Evolutionary conservation across 2,113 vertebrate species (phyloP).

Genomic region (Clupea harengus): DNA sequence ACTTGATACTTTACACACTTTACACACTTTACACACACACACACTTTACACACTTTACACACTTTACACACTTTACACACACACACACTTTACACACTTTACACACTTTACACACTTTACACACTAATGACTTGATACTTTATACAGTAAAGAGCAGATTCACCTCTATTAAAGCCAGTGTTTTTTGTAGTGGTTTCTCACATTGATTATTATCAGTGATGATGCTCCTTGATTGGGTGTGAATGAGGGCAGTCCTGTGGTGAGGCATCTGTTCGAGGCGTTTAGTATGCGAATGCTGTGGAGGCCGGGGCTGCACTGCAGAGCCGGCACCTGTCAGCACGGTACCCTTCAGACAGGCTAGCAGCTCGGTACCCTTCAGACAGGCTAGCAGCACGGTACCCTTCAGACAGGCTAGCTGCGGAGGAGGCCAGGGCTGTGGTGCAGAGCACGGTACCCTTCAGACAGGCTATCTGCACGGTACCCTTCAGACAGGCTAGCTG

Average conservation of each 20-base stretch:
- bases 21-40: too few species aligned
- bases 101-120: background rate
- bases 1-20: background rate
- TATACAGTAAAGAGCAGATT: background rate
- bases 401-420: background rate
- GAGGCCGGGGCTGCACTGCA: background rate
- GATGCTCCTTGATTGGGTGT: background rate
- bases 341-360: background rate
- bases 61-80: background rate
- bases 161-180: background rate
- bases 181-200: background rate
- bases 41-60: background rate
- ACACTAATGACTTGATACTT: background rate
- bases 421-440: background rate
- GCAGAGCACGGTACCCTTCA: background rate
- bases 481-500: background rate
- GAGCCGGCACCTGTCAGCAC: background rate
- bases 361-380: background rate
- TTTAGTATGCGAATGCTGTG: background rate
- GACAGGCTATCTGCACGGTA: background rate
- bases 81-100: too few species aligned
- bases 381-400: background rate
- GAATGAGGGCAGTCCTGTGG: constrained; percentile 2
- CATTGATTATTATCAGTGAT: background rate
- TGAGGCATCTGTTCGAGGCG: background rate